These are phyloP conservation scores for Cordilura impudica DNA, from an alignment of 2,888 invertebrate species.

Conservation along the genomic window DNA sequence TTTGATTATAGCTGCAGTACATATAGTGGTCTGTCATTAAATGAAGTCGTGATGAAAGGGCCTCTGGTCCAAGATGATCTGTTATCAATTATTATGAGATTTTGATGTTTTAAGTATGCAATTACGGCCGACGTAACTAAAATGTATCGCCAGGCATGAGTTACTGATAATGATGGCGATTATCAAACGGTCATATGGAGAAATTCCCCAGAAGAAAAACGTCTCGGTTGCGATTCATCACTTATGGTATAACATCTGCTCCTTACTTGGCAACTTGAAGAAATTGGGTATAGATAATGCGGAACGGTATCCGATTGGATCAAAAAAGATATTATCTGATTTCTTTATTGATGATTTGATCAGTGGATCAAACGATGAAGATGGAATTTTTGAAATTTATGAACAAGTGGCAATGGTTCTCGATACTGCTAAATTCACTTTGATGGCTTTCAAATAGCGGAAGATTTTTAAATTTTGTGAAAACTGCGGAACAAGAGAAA, in stretches of 20 bases:
- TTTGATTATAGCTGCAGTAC: conserved; percentile 52
- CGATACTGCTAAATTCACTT: conserved; percentile 27
- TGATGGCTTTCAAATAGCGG: conserved; percentile 55
- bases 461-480: conserved; percentile 16
- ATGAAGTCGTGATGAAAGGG: conserved; percentile 51
- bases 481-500: conserved; percentile 22
- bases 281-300: conserved; percentile 47
- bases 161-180: conserved; percentile 41
- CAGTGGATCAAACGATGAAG: conserved; percentile 50
- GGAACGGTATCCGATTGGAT: conserved; percentile 51
- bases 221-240: conserved; percentile 35
- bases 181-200: conserved; percentile 56
- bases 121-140: conserved; percentile 58
- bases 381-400: conserved; percentile 49
- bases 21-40: conserved; percentile 49
- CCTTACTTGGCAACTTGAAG: conserved; percentile 64
- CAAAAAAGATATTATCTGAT: conserved; percentile 34
- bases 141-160: conserved; percentile 61
- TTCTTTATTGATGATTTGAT: conserved; percentile 64
- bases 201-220: not conserved
- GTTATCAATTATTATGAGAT: conserved; percentile 43
- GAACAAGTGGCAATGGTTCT: conserved; percentile 37
- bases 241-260: conserved; percentile 54
- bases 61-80: conserved; percentile 49
- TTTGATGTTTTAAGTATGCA: conserved; percentile 40